phyloP scores from a whole-genome alignment of 2,888 invertebrate genomes.

The Penaeus monodon region DNA sequence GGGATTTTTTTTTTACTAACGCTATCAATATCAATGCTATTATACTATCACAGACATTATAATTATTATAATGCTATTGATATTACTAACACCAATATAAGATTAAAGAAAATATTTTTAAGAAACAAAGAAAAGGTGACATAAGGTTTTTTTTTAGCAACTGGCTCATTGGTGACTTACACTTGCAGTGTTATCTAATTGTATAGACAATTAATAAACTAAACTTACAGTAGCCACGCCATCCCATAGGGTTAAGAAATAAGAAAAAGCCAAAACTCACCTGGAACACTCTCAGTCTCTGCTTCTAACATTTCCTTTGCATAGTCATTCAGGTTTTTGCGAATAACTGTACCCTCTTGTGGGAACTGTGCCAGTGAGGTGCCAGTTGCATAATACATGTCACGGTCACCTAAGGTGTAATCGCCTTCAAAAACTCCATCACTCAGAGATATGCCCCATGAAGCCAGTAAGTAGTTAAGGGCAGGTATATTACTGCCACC shows the following conservation, averaged over 20 bases:
- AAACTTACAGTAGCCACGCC: too few species aligned
- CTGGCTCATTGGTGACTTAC: too few species aligned
- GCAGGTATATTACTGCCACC: slow-evolving; percentile 94
- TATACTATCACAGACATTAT: too few species aligned
- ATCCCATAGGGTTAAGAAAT: not conserved
- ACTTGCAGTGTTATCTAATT: too few species aligned
- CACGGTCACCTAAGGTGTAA: slow-evolving; percentile 51
- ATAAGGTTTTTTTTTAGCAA: too few species aligned
- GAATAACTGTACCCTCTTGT: slow-evolving; percentile 77
- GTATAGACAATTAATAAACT: too few species aligned
- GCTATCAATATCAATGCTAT: too few species aligned
- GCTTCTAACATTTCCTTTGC: slow-evolving; percentile 72
- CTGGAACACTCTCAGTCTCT: slow-evolving; percentile 52
- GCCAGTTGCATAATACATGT: slow-evolving; percentile 72
- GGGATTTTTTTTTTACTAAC: too few species aligned
- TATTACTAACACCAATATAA: too few species aligned
- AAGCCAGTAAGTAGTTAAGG: slow-evolving; percentile 86
- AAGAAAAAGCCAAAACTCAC: slow-evolving; percentile 4
- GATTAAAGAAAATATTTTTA: too few species aligned
- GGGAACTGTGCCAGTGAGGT: slow-evolving; percentile 90
- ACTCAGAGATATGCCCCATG: slow-evolving; percentile 88
- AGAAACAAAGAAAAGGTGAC: too few species aligned
- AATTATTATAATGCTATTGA: too few species aligned
- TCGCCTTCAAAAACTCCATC: slow-evolving; percentile 78
- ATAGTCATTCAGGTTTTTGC: slow-evolving; percentile 86